Percentiles rank a stretch among this genome's conserved stretches.
These are phyloP conservation scores for Lethenteron reissneri DNA, from an alignment of 2,113 vertebrate genomes.

Conservation along the genomic window DNA sequence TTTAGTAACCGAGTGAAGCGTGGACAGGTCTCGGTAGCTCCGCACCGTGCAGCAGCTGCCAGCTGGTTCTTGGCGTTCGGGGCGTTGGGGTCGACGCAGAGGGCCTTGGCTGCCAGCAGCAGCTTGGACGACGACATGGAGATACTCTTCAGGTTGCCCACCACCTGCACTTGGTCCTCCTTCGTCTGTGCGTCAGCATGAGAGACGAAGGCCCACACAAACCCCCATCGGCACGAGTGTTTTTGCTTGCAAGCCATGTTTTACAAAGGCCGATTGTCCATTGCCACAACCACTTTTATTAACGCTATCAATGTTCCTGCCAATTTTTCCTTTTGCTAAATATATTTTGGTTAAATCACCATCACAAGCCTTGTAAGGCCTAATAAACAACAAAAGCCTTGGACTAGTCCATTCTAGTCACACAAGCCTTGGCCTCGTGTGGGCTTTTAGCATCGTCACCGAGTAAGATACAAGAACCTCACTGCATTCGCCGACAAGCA, in stretches of 20 bases:
- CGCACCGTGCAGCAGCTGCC: conserved; percentile 67
- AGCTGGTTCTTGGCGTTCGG: conserved; percentile 91
- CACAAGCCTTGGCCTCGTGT: too few relatives aligned
- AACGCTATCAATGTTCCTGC: not conserved
- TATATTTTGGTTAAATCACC: not conserved
- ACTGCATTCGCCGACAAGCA: too few relatives aligned
- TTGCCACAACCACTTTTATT: too few relatives aligned
- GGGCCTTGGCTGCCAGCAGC: conserved; percentile 62
- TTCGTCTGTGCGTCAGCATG: conserved; percentile 32
- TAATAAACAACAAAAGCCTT: not conserved
- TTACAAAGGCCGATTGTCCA: too few relatives aligned
- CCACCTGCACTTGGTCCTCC: conserved; percentile 67
- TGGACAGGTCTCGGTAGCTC: not conserved
- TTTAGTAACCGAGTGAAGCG: too few relatives aligned
- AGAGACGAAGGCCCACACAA: not conserved
- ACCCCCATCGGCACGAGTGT: too few relatives aligned
- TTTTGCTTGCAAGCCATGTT: too few relatives aligned
- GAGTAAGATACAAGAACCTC: too few relatives aligned
- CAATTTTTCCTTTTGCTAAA: not conserved
- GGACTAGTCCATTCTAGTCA: not conserved
- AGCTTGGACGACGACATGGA: conserved; percentile 96
- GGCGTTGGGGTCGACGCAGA: conserved; percentile 66
- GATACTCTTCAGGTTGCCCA: conserved; percentile 87
- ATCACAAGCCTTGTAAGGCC: too few relatives aligned
- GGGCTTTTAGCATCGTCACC: too few relatives aligned